These are phyloP conservation scores for Salminus brasiliensis DNA, from an alignment of 2,113 vertebrate species.

Conservation along the genomic window DNA sequence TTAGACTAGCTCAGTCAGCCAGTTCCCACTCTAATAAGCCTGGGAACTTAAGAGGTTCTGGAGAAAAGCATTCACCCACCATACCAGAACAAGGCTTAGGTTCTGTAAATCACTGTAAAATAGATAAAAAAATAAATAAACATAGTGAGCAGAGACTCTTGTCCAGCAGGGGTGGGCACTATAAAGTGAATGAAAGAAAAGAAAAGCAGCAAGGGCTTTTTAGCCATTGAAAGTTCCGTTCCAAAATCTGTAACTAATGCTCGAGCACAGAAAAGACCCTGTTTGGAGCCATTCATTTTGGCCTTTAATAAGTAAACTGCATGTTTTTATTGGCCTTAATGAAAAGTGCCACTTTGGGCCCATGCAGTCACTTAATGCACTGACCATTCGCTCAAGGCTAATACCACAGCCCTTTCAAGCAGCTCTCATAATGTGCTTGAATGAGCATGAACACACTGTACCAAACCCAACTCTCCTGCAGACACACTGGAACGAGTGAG, in stretches of 20 bases:
- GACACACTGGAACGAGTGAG: background rate
- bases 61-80: background rate
- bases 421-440: slow-evolving; percentile 18
- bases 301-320: slow-evolving; percentile 20
- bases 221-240: slow-evolving; percentile 22
- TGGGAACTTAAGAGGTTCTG: background rate
- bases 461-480: background rate
- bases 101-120: too few species aligned
- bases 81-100: background rate
- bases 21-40: background rate
- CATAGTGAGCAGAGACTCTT: too few species aligned
- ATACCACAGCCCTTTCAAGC: slow-evolving; percentile 20
- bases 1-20: background rate
- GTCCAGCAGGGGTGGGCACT: background rate
- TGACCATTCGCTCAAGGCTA: slow-evolving; percentile 15
- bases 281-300: slow-evolving; percentile 16
- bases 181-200: background rate
- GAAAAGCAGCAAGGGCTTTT: slow-evolving; percentile 14
- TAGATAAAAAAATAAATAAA: too few species aligned
- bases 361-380: slow-evolving; percentile 30
- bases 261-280: slow-evolving; percentile 3
- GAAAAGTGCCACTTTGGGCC: slow-evolving; percentile 16
- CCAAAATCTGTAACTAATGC: slow-evolving; percentile 17
- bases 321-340: slow-evolving; percentile 35
- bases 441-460: background rate